Percentiles rank a stretch among this genome's conserved stretches.
Conservation (phyloP, 2,797 vertebrate genomes). For the Spinibarbus caldwelli region DNA sequence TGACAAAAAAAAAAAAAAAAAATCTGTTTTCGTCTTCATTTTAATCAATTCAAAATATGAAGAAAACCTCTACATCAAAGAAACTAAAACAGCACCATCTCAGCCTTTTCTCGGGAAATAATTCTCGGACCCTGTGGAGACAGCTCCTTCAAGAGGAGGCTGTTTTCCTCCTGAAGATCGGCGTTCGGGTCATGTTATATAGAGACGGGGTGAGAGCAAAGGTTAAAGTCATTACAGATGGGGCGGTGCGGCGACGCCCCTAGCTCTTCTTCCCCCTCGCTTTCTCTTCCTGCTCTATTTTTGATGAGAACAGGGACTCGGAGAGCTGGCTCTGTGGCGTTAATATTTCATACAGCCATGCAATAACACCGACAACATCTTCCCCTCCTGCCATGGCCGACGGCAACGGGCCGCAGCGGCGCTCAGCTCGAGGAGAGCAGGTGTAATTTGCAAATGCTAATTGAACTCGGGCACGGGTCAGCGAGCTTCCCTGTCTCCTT, state of each 20-base stretch:
- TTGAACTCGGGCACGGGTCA: slow-evolving; percentile 80
- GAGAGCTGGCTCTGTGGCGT: slow-evolving; percentile 77
- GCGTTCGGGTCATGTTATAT: slow-evolving; percentile 56
- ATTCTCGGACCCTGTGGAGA: neutral
- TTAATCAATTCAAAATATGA: neutral
- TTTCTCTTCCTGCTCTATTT: slow-evolving; percentile 76
- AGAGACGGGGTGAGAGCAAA: slow-evolving; percentile 68
- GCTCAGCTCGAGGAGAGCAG: slow-evolving; percentile 69
- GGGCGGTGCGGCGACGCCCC: slow-evolving; percentile 62
- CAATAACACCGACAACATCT: slow-evolving; percentile 66
- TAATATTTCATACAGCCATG: slow-evolving; percentile 77
- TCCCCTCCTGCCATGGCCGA: slow-evolving; percentile 66
- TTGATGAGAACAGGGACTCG: slow-evolving; percentile 79
- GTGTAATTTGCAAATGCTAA: slow-evolving; percentile 82
- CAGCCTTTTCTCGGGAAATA: neutral
- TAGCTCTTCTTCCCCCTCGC: slow-evolving; percentile 49
- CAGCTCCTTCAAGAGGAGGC: neutral
- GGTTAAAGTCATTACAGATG: slow-evolving; percentile 82
- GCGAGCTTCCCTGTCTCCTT: slow-evolving; percentile 73
- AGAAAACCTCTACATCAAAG: neutral
- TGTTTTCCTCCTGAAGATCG: slow-evolving; percentile 8
- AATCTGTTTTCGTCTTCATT: neutral
- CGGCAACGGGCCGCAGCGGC: slow-evolving; percentile 30
- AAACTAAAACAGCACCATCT: neutral
- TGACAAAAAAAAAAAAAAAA: too few species aligned